Evolutionary conservation across 2,888 invertebrate species (phyloP), one percentile per base, ranked within the genome.

Genomic region (Serripes groenlandicus): DNA sequence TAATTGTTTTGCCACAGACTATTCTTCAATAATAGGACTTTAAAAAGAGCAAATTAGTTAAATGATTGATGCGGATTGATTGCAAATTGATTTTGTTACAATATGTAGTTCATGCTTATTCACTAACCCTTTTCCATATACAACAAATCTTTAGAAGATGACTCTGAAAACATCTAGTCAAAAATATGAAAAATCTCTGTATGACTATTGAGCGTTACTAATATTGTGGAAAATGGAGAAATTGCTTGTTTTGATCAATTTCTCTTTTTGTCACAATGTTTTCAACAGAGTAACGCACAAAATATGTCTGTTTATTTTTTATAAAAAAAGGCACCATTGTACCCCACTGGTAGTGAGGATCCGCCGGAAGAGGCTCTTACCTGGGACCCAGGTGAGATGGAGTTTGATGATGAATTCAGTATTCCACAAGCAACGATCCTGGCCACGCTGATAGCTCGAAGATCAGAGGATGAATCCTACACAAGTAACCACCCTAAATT

Each of bases 401-500:
- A 92, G 82, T 92, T 92, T 91, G 93, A 92, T 80, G 92, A 93
- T 72, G 91, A 91, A 42, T 90, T 92, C 81, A 87, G 88, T 52
- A 81, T 90, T 52, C 88, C 89, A 18, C 87, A 89, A 62, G 84
- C 86, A 23, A 85, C 89, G 23, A 88, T 88, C 56, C 75, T 85
- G 72, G 78, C 82, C 28, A 79, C 80, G 9, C 69, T 88, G 76
- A 74, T 85, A 58, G 78, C 88, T 30, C 78, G 83, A 34, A 70
- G 86, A 60, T 86, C 88, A 37, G 86, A 87, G 78, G 85, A 73
- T 30, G 81, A 87, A 32, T 52, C 73, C 21, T 83, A 72, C 71
- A 70, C 82, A n/a, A 84, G 75, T 42, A 80, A 64, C 42, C 82
- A 75, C 23, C 87, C 85, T 23, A 90, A 89, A 86, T 80, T 90